phyloP scores from a whole-genome alignment of 2,113 vertebrate genomes.

The Stegastes partitus region DNA sequence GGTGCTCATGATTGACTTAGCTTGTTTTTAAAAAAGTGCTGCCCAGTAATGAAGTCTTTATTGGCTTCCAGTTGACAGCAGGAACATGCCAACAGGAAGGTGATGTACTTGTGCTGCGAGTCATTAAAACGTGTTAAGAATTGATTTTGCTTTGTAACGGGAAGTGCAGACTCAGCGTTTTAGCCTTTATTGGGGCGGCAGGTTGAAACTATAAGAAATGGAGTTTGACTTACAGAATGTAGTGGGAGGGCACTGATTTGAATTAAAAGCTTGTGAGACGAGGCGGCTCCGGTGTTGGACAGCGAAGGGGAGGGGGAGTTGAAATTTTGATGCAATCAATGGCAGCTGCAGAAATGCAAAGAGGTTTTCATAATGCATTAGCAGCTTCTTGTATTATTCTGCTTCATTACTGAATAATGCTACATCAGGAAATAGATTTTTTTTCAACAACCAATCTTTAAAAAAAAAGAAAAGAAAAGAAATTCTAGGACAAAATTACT shows the following conservation, averaged over 20 bases:
- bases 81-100: slow-evolving; percentile 34
- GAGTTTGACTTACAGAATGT: neutral
- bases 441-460: slow-evolving; percentile 19
- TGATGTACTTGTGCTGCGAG: slow-evolving; percentile 18
- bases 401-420: slow-evolving; percentile 58
- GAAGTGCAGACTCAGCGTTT: slow-evolving; percentile 10
- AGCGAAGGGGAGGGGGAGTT: slow-evolving; percentile 3
- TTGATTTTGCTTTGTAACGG: slow-evolving; percentile 39
- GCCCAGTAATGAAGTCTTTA: slow-evolving; percentile 24
- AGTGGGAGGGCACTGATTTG: neutral
- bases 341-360: slow-evolving; percentile 49
- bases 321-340: slow-evolving; percentile 65
- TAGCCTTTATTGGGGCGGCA: neutral
- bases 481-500: slow-evolving; percentile 42
- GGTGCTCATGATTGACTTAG: slow-evolving; percentile 42
- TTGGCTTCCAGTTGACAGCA: slow-evolving; percentile 46
- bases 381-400: slow-evolving; percentile 61
- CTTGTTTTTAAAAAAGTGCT: slow-evolving; percentile 14
- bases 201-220: slow-evolving; percentile 24
- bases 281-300: neutral
- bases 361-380: slow-evolving; percentile 66
- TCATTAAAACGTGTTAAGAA: slow-evolving; percentile 33
- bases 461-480: slow-evolving; percentile 20
- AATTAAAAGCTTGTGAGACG: neutral
- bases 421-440: slow-evolving; percentile 36